Base-by-base conservation (phyloP, 2,797 vertebrate species). In the Enteromius argenteus region DNA sequence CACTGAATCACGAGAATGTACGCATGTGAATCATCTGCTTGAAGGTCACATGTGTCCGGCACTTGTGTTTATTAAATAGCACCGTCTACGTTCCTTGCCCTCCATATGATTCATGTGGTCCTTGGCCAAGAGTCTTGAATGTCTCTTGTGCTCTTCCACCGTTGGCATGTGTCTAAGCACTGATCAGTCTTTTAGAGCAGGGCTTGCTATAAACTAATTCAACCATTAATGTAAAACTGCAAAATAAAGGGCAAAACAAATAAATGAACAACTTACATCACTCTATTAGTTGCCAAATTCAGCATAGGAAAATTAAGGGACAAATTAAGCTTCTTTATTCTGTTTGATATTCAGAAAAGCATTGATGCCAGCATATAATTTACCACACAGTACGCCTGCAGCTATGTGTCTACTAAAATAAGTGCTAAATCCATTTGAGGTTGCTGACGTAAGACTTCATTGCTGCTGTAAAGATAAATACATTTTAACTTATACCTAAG, bases 61-160 rank as follows among this genome's bases (percentile, higher is more conserved):
- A 39, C 21, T 73, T 67, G 27, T 64, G 66, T 64, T 84, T 77
- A 84, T 84, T 86, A 82, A 79, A 88, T 69, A 82, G 51, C 75
- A 69, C 67, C 10, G 14, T 82, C 71, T 84, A 27, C 49, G 37
- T 27, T 39, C 30, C 62, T 60, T 82, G 68, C 71, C 30, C 72
- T 32, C 32, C 21, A 44, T 75, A 51, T 46, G 19, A 69, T 58
- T 44, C 58, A 73, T 30, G 15, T 27, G 23, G 17, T 27, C 46
- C n/a, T 71, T 73, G 56, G 27, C 4, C 27, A 62, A 73, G 46
- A 42, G 67, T 51, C 58, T 73, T 81, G 56, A 85, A 53, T 76
- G 73, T 77, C 35, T 76, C 46, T 56, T 77, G 72, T 44, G 35
- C 46, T 68, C 60, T 27, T 76, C 10, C 58, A 30, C n/a, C 32